Evolutionary conservation across 2,113 vertebrate species (phyloP).

Genomic region (Myiozetetes cayanensis): DNA sequence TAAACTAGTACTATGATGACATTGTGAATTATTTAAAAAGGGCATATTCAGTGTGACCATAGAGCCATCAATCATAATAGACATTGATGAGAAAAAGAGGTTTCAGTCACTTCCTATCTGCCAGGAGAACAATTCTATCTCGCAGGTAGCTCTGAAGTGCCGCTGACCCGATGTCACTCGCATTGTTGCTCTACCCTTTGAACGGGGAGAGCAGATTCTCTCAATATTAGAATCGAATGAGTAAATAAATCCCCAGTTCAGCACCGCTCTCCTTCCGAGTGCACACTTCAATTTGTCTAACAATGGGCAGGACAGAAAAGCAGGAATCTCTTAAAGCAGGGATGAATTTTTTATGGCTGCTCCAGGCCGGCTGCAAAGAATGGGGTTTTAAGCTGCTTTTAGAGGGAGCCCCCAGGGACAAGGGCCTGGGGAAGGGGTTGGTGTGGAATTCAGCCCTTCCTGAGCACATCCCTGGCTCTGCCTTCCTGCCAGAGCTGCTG

Average conservation of each 20-base stretch:
- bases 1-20: conserved; percentile 97
- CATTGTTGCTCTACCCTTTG: conserved; percentile 97
- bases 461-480: neutral
- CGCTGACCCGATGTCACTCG: conserved; percentile 94
- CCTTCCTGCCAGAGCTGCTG: neutral
- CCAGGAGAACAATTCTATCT: conserved; percentile 95
- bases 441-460: conserved; percentile 45
- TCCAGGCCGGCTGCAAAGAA: conserved; percentile 85
- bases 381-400: conserved; percentile 71
- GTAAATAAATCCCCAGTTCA: conserved; percentile 95
- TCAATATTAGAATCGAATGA: conserved; percentile 88
- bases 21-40: conserved; percentile 99
- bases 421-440: conserved; percentile 67
- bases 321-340: conserved; percentile 82
- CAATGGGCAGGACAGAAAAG: conserved; percentile 89
- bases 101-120: conserved; percentile 90
- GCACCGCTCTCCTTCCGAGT: conserved; percentile 82
- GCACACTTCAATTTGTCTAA: conserved; percentile 94
- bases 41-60: conserved; percentile 97
- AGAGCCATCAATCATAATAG: conserved; percentile 99
- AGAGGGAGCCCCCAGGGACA: conserved; percentile 65
- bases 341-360: conserved; percentile 96
- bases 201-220: conserved; percentile 84
- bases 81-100: conserved; percentile 97
- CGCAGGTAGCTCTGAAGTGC: conserved; percentile 91